phyloP scores from a whole-genome alignment of 1,140 invertebrate genomes.

The Heliothis virescens region DNA sequence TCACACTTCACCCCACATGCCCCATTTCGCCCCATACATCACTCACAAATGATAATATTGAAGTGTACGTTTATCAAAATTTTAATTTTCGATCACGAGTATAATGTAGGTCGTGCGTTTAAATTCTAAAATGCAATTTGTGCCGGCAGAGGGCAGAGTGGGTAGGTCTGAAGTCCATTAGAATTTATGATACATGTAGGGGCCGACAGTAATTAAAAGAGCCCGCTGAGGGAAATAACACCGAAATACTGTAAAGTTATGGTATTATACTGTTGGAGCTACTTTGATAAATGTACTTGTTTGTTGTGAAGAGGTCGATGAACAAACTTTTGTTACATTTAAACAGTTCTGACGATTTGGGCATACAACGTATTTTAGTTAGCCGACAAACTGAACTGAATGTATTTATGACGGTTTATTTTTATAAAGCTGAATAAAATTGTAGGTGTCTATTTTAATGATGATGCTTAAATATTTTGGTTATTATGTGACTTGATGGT shows the following conservation, averaged over 20 bases:
- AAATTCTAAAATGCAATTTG: constrained; percentile 56
- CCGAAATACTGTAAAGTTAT: constrained; percentile 69
- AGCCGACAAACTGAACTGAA: no score
- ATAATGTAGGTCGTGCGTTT: constrained; percentile 48
- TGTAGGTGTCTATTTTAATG: no score
- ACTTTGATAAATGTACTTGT: constrained; percentile 48
- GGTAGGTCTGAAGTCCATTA: constrained; percentile 66
- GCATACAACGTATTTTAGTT: no score
- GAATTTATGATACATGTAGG: constrained; percentile 78
- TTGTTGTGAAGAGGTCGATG: constrained; percentile 42
- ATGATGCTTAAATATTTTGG: no score
- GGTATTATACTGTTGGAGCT: constrained; percentile 51
- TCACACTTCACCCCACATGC: constrained; percentile 6
- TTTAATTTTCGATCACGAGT: constrained; percentile 52
- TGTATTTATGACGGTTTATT: no score
- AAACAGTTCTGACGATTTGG: neutral
- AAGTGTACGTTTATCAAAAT: constrained; percentile 47
- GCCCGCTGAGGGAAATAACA: constrained; percentile 71
- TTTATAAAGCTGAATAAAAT: no score
- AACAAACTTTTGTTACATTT: constrained; percentile 26
- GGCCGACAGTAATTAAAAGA: constrained; percentile 77
- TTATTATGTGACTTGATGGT: no score
- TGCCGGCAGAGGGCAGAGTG: constrained; percentile 46
- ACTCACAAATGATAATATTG: constrained; percentile 32
- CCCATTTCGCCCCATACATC: neutral